Evolutionary conservation across 2,113 vertebrate genomes (phyloP).

Genomic region (Entomyzon cyanotis): DNA sequence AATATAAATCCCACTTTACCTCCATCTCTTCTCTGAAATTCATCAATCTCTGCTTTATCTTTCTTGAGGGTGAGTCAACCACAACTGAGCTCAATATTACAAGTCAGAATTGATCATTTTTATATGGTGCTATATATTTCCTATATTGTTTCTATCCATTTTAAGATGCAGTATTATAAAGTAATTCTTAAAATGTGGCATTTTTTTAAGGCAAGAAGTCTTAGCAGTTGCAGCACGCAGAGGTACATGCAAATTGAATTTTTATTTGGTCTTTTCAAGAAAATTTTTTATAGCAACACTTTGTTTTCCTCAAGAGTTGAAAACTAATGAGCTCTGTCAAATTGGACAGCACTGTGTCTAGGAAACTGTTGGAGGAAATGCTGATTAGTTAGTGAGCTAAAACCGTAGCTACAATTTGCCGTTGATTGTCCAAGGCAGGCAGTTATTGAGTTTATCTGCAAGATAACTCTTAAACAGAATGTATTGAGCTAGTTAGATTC

Average conservation of each 20-base stretch:
- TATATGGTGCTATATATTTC: conserved; percentile 8
- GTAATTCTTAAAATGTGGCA: background rate
- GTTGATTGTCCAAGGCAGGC: conserved; percentile 34
- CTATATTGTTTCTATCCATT: background rate
- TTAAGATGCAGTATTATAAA: background rate
- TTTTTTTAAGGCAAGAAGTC: background rate
- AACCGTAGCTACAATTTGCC: conserved; percentile 49
- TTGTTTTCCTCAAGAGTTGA: conserved; percentile 12
- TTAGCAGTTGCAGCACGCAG: background rate
- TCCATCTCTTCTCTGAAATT: background rate
- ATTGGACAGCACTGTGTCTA: conserved; percentile 1
- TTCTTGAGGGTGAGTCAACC: background rate
- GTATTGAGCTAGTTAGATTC: conserved; percentile 52
- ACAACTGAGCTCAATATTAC: background rate
- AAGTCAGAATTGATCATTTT: conserved; percentile 27
- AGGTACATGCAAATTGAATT: background rate
- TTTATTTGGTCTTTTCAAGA: conserved; percentile 13
- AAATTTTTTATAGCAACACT: background rate
- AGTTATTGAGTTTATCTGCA: conserved; percentile 65
- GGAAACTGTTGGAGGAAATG: conserved; percentile 12
- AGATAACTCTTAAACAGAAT: conserved; percentile 63
- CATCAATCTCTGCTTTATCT: conserved; percentile 42
- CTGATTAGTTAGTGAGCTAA: conserved; percentile 61
- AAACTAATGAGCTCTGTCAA: conserved; percentile 43
- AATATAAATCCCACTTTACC: conserved; percentile 26